Conservation (phyloP, 2,888 invertebrate species). For the Anthrax anthrax region DNA sequence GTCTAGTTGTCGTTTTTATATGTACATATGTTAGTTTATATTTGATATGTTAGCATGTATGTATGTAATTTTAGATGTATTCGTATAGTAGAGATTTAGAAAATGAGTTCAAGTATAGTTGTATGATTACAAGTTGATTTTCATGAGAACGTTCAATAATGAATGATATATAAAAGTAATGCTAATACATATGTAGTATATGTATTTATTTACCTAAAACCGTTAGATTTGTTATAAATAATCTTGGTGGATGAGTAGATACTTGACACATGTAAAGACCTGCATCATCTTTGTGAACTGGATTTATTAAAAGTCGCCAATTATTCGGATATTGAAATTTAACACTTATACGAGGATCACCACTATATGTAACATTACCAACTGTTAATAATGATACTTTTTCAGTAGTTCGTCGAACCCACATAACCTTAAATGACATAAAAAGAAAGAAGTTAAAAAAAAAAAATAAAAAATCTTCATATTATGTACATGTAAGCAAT, state of each 20-base stretch:
- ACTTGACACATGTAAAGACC: conserved; percentile 70
- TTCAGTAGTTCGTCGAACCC: conserved; percentile 48
- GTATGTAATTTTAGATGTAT: no score
- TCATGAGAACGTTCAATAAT: no score
- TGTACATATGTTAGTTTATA: no score
- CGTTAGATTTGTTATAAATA: conserved; percentile 58
- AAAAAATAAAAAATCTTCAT: no score
- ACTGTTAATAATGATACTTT: conserved; percentile 50
- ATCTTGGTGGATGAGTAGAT: conserved; percentile 64
- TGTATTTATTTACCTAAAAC: conserved; percentile 52
- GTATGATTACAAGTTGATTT: no score
- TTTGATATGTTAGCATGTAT: no score
- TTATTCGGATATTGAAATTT: conserved; percentile 58
- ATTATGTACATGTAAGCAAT: not conserved
- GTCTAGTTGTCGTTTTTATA: no score
- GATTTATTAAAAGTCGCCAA: conserved; percentile 54
- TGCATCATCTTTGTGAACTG: conserved; percentile 53
- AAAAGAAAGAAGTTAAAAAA: conserved; percentile 1
- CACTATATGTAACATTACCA: conserved; percentile 47
- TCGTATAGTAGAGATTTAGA: no score
- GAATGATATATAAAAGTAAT: not conserved
- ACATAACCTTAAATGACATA: conserved; percentile 42
- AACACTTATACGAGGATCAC: conserved; percentile 47
- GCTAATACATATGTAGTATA: not conserved
- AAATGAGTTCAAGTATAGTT: no score